Conservation (phyloP, 1,140 invertebrate species). For the Drosophila littoralis region DNA sequence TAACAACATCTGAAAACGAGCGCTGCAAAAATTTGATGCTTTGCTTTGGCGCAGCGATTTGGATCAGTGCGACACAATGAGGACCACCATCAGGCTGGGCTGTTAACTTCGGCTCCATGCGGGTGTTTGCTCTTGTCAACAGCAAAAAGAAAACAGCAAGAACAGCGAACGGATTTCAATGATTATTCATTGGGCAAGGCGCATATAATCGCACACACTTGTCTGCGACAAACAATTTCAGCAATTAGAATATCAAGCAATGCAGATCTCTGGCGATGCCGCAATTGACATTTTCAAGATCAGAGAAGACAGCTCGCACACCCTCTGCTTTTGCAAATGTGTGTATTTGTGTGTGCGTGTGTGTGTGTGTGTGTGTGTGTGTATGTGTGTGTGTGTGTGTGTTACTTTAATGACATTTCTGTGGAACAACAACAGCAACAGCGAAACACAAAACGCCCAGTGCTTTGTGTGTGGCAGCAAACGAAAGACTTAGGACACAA, state of each 20-base stretch:
- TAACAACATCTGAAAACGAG: conserved; percentile 63
- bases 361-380: too few species aligned
- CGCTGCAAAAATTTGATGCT: conserved; percentile 73
- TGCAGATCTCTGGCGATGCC: conserved; percentile 72
- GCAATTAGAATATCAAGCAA: conserved; percentile 83
- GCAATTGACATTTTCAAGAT: conserved; percentile 75
- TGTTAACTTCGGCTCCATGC: conserved; percentile 35
- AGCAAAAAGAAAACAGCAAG: conserved; percentile 17
- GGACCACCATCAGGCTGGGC: conserved; percentile 75
- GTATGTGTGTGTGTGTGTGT: conserved; percentile 47
- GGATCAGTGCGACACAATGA: conserved; percentile 78
- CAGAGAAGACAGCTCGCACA: conserved; percentile 58
- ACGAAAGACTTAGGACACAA: conserved; percentile 81
- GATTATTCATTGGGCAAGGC: conserved; percentile 82
- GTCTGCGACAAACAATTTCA: conserved; percentile 77
- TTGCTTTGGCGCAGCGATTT: conserved; percentile 59
- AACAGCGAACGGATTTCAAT: conserved; percentile 65
- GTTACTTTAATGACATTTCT: conserved; percentile 80
- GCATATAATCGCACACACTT: conserved; percentile 67
- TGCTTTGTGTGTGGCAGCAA: conserved; percentile 71
- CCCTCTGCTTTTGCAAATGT: conserved; percentile 33
- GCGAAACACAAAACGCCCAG: conserved; percentile 24
- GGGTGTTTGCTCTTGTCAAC: conserved; percentile 69
- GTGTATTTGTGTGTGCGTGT: conserved; percentile 34
- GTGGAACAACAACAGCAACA: conserved; percentile 57